Percentiles rank a stretch among this genome's conserved stretches.
Conservation (phyloP, 2,113 vertebrate genomes). For the Brevimyrus niger region DNA sequence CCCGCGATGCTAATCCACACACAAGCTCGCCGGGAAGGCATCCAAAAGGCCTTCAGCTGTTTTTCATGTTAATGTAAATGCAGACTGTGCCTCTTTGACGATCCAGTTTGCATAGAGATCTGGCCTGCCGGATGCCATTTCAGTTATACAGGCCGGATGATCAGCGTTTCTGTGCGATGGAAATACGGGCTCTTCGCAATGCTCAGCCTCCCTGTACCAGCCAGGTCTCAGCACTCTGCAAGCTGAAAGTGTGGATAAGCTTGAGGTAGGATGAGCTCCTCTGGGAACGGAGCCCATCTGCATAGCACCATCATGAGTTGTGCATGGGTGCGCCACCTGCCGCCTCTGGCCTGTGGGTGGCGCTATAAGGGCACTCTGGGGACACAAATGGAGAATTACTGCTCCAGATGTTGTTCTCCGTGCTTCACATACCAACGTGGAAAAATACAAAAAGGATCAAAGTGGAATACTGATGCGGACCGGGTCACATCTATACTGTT, state of each 20-base stretch:
- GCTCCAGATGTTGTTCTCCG: neutral
- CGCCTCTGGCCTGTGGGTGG: neutral
- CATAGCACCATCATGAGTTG: neutral
- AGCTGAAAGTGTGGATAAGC: neutral
- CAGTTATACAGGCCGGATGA: neutral
- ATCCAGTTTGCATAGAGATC: neutral
- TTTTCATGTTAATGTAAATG: neutral
- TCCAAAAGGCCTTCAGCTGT: neutral
- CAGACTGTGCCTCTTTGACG: neutral
- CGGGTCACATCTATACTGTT: neutral
- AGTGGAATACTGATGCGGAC: neutral
- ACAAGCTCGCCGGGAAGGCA: neutral
- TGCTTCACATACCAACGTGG: neutral
- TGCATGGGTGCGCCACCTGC: neutral
- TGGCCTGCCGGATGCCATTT: neutral
- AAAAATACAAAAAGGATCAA: neutral
- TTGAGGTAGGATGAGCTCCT: neutral
- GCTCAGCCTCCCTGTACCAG: neutral
- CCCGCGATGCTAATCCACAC: neutral
- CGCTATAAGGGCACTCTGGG: neutral
- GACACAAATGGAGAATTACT: neutral
- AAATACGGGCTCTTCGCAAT: neutral
- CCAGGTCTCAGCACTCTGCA: neutral
- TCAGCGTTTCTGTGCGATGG: neutral
- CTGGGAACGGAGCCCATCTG: neutral